Base-by-base conservation (phyloP, 2,113 vertebrate species). In the Dolichotis patagonum region DNA sequence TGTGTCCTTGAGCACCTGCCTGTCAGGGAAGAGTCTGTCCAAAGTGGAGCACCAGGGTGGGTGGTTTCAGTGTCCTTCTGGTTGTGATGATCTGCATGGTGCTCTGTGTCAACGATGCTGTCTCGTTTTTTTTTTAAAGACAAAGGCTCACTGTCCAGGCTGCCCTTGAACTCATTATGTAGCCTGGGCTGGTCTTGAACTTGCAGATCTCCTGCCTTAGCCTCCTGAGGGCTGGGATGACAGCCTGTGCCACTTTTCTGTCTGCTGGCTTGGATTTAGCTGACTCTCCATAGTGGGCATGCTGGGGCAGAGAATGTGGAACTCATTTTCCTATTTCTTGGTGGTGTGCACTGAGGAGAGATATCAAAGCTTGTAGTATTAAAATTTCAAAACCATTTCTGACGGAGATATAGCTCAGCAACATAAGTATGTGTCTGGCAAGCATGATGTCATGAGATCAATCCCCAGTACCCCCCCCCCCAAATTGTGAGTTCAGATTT, bases 101-200 rank as follows among this genome's bases (percentile, higher is more conserved):
- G 20, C 67, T 1, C 7, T 10, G 0, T 41, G 75, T 60, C 32
- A 20, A n/a, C 0, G 0, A 7, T 38, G 41, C 43, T 19, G 11
- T 26, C 26, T 60, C 30, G 7, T 26, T 14, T 54, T 54, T 54
- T 75, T 43, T 28, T 46, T 43, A 28, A n/a, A 69, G 71, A 43
- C 24, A 46, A 22, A 14, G 26, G 28, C 73, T 75, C 73, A 75
- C 65, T 71, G 16, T 38, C 32, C n/a, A 71, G n/a, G 14, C 65
- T 67, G 65, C 7, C 32, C 12, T 67, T 67, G 32, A 67, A 67
- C n/a, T 73, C 69, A 73, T 9, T 73, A 6, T 41, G 20, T 73
- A 73, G 38, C 41, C 41, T 8, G 24, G 38, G 26, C 73, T 46
- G 41, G 41, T 3, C 73, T 77, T 77, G 24, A 77, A 77, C 73